Evolutionary conservation across 2,888 invertebrate species (phyloP).

Genomic region (Horisme vitalbata): DNA sequence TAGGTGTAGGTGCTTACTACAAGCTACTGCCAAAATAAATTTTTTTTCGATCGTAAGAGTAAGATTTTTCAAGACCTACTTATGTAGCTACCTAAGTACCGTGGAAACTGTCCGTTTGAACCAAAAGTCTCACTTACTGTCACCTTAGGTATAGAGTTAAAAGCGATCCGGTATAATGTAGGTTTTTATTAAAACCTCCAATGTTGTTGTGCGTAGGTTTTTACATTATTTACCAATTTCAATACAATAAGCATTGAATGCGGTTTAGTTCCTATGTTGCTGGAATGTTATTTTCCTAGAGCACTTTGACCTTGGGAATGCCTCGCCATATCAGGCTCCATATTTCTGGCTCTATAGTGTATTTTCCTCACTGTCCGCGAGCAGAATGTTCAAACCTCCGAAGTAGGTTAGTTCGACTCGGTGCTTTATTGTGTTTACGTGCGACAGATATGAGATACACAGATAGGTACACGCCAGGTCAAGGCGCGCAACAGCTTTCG

Average conservation of each 20-base stretch:
- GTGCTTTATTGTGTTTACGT: slow-evolving; percentile 81
- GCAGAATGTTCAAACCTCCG: slow-evolving; percentile 67
- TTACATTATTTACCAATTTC: too few relatives aligned
- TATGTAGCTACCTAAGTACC: too few relatives aligned
- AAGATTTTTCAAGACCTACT: too few relatives aligned
- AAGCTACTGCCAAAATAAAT: slow-evolving; percentile 1
- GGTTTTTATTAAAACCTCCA: too few relatives aligned
- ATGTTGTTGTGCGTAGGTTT: too few relatives aligned
- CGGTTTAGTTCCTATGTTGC: slow-evolving; percentile 35
- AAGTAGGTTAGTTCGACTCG: slow-evolving; percentile 73
- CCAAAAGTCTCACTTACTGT: too few relatives aligned
- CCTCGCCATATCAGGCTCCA: slow-evolving; percentile 41
- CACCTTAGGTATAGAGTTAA: too few relatives aligned
- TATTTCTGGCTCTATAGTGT: slow-evolving; percentile 46
- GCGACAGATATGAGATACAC: slow-evolving; percentile 77
- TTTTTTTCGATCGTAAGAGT: not conserved
- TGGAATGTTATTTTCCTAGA: slow-evolving; percentile 42
- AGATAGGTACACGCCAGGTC: slow-evolving; percentile 68
- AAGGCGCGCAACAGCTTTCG: slow-evolving; percentile 79
- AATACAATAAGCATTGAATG: slow-evolving; percentile 36
- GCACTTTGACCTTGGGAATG: slow-evolving; percentile 46
- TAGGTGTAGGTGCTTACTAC: not conserved
- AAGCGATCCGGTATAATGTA: too few relatives aligned
- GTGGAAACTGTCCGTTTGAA: too few relatives aligned
- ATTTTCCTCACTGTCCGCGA: slow-evolving; percentile 55